phyloP scores from a whole-genome alignment of 1,140 invertebrate genomes.

The Atta colombica region DNA sequence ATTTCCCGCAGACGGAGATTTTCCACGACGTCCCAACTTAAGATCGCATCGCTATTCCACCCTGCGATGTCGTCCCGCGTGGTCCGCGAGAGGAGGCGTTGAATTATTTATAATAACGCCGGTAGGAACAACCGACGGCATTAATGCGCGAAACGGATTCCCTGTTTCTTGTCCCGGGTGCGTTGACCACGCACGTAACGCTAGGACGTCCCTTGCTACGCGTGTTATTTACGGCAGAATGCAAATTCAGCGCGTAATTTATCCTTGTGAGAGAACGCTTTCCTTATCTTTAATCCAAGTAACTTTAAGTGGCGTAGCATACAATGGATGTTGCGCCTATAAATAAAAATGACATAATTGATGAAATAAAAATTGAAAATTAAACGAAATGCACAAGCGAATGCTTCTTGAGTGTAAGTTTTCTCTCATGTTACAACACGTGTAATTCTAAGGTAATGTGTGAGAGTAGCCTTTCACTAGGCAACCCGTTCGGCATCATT shows the following conservation, averaged over 20 bases:
- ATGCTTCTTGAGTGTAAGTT: background rate
- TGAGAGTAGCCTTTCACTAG: background rate
- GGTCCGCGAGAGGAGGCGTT: slow-evolving; percentile 14
- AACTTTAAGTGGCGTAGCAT: background rate
- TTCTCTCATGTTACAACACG: background rate
- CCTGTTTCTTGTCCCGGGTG: slow-evolving; percentile 14
- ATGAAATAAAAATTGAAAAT: background rate
- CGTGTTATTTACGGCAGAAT: slow-evolving; percentile 32
- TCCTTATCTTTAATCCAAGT: background rate
- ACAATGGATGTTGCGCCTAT: background rate
- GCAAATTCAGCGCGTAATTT: slow-evolving; percentile 41
- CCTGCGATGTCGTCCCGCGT: background rate
- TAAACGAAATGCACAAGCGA: background rate
- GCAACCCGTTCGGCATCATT: slow-evolving; percentile 32
- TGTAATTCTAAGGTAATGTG: background rate
- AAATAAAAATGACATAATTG: background rate
- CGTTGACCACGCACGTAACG: slow-evolving; percentile 43
- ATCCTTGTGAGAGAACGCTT: background rate
- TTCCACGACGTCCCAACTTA: slow-evolving; percentile 11
- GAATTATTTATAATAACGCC: slow-evolving; percentile 61
- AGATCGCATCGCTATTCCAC: slow-evolving; percentile 38
- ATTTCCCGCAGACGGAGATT: slow-evolving; percentile 12
- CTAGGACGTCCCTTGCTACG: background rate
- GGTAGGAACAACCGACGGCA: slow-evolving; percentile 24
- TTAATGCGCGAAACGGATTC: slow-evolving; percentile 50